Conservation (phyloP, 92 coral and sea anemone genomes). For the Epizoanthus stellaris region DNA sequence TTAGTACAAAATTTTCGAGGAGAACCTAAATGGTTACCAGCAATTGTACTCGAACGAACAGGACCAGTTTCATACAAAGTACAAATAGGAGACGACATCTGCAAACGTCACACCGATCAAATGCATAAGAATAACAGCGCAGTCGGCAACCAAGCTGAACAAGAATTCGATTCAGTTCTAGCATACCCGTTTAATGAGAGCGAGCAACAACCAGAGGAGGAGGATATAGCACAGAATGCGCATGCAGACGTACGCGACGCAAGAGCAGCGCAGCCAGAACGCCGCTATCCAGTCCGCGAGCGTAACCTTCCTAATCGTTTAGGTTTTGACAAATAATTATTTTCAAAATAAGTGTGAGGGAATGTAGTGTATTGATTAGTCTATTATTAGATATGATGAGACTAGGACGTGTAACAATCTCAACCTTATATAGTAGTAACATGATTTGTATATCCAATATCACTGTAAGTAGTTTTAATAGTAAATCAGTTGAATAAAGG, state of each 20-base stretch:
- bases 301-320: constrained; percentile 48
- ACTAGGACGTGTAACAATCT: too few relatives aligned
- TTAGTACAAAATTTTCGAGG: constrained; percentile 43
- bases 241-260: neutral
- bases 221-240: constrained; percentile 1
- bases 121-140: constrained; percentile 10
- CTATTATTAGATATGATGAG: too few relatives aligned
- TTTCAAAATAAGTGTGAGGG: neutral
- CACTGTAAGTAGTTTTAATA: too few relatives aligned
- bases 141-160: neutral
- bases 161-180: neutral
- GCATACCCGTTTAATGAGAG: constrained; percentile 4
- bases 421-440: too few relatives aligned
- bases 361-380: too few relatives aligned
- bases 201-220: neutral
- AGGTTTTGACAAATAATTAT: constrained; percentile 38
- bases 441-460: too few relatives aligned
- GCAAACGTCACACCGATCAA: constrained; percentile 52
- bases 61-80: constrained; percentile 57
- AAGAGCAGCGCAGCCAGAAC: constrained; percentile 1
- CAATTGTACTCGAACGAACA: constrained; percentile 30
- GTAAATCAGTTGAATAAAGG: too few relatives aligned
- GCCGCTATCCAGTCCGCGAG: constrained; percentile 58
- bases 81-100: constrained; percentile 21
- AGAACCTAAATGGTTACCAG: constrained; percentile 46